A percentile compares a stretch with the other conserved stretches of the same genome.
Conservation (phyloP, 2,888 invertebrate genomes). For the Odontomyia ornata region DNA sequence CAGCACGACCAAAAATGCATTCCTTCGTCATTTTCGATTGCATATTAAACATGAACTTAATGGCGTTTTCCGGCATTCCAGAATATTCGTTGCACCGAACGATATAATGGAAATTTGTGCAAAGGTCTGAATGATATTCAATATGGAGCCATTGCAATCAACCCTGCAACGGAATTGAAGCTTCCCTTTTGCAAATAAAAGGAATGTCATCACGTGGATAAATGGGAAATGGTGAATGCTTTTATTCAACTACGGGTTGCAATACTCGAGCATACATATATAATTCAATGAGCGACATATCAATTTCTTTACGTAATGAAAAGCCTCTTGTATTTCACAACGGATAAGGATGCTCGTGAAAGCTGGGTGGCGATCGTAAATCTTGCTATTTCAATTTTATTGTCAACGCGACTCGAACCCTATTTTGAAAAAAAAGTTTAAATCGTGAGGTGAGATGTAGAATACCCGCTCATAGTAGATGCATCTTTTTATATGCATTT, state of each 20-base stretch:
- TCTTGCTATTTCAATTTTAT: conserved; percentile 39
- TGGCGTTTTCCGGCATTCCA: neutral
- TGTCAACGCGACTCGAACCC: conserved; percentile 28
- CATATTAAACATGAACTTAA: conserved; percentile 17
- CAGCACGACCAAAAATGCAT: conserved; percentile 9
- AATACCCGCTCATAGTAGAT: neutral
- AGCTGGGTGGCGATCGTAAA: conserved; percentile 11
- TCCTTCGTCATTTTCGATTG: conserved; percentile 16
- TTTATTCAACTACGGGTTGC: neutral
- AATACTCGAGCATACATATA: neutral
- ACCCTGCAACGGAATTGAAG: conserved; percentile 12
- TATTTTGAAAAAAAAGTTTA: neutral
- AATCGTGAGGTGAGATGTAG: neutral
- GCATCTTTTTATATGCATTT: conserved; percentile 23
- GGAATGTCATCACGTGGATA: conserved; percentile 24
- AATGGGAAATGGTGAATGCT: conserved; percentile 4
- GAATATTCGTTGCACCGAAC: neutral
- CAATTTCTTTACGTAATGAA: conserved; percentile 30
- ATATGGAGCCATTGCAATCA: conserved; percentile 5
- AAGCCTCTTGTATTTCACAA: conserved; percentile 24
- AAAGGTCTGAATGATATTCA: conserved; percentile 12
- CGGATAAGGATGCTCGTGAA: neutral
- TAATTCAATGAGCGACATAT: conserved; percentile 32
- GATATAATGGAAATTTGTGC: neutral
- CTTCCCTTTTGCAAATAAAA: neutral